Conservation (phyloP, 2,797 vertebrate species). For the Gymnopithys bicolor region DNA sequence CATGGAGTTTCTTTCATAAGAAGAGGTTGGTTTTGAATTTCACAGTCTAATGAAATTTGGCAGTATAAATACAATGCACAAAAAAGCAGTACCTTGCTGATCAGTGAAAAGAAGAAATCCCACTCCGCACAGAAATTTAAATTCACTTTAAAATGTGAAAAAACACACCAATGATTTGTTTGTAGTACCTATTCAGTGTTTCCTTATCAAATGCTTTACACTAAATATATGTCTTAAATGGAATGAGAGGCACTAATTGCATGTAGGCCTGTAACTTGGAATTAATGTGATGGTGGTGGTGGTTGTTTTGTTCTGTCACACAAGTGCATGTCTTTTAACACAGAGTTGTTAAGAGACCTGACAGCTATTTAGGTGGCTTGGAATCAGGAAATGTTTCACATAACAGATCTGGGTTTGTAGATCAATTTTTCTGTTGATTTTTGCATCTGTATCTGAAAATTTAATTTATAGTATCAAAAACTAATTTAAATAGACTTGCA, state of each 20-base stretch:
- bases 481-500: conserved; percentile 25
- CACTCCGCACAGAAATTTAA: not conserved
- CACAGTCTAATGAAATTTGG: not conserved
- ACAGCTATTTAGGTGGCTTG: not conserved
- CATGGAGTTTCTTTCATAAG: not conserved
- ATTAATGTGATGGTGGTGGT: not conserved
- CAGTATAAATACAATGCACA: not conserved
- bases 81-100: not conserved
- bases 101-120: not conserved
- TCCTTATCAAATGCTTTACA: not conserved
- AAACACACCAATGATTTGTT: not conserved
- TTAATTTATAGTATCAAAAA: conserved; percentile 32
- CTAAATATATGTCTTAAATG: not conserved
- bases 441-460: conserved; percentile 25
- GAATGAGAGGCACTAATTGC: not conserved
- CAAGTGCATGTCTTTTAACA: not conserved
- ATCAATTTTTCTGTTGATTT: conserved; percentile 25
- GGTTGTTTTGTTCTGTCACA: not conserved
- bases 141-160: not conserved
- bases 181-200: not conserved
- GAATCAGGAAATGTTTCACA: not conserved
- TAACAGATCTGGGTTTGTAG: not conserved
- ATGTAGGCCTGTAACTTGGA: not conserved
- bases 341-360: not conserved
- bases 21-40: not conserved